Evolutionary conservation across 2,797 vertebrate species (phyloP).

Genomic region (Hyperoplus lanceolatus): DNA sequence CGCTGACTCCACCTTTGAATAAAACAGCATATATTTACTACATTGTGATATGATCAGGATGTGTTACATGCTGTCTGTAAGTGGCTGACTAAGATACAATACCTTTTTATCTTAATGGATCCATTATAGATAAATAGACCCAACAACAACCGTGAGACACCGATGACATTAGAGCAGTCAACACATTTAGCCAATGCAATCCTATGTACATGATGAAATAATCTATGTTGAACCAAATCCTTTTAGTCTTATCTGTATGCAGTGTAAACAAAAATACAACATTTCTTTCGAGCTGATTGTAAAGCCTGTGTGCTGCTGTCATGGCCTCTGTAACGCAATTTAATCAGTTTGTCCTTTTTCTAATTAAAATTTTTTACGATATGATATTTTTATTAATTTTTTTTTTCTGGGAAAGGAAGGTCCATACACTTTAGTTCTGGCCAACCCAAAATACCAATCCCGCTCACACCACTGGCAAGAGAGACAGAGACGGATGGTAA

Average conservation of each 20-base stretch:
- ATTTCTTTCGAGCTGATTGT: too few relatives aligned
- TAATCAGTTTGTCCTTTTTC: too few relatives aligned
- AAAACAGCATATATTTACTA: background rate
- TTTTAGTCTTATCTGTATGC: background rate
- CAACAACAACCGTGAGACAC: conserved; percentile 29
- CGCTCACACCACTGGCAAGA: too few relatives aligned
- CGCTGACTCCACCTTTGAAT: too few relatives aligned
- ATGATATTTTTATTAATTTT: too few relatives aligned
- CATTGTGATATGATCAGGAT: conserved; percentile 14
- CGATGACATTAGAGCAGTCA: conserved; percentile 21
- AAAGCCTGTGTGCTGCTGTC: too few relatives aligned
- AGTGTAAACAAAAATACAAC: background rate
- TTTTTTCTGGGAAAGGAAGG: too few relatives aligned
- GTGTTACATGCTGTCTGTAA: background rate
- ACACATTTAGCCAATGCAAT: background rate
- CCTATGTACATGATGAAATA: background rate
- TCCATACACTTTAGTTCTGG: too few relatives aligned
- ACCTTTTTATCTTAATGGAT: conserved; percentile 19
- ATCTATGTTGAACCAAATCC: background rate
- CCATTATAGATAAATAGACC: conserved; percentile 6
- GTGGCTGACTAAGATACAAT: conserved; percentile 15
- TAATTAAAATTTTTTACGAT: too few relatives aligned
- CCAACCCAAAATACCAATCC: too few relatives aligned
- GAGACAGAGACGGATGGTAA: too few relatives aligned
- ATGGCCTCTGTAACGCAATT: too few relatives aligned